A percentile compares a stretch with the other conserved stretches of the same genome.
These are phyloP conservation scores for Ptilorrhoa leucosticta DNA, from an alignment of 2,113 vertebrate genomes.

Conservation along the genomic window DNA sequence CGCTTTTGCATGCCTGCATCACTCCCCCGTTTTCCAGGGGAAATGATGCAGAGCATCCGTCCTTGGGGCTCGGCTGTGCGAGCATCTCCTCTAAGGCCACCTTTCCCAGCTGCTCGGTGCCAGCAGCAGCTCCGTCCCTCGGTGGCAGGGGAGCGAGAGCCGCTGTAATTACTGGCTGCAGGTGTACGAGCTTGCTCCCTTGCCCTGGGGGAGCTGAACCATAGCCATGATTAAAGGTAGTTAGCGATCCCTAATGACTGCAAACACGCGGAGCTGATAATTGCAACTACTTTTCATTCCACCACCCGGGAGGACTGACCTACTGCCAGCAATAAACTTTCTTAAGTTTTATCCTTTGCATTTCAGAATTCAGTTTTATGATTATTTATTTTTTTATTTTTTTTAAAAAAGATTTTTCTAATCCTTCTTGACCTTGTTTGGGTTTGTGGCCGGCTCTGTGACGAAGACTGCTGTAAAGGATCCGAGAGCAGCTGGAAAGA, in stretches of 20 bases:
- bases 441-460: neutral
- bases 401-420: neutral
- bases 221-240: constrained; percentile 39
- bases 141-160: neutral
- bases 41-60: rapidly evolving
- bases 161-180: constrained; percentile 53
- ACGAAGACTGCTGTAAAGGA: neutral
- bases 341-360: neutral
- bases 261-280: constrained; percentile 46
- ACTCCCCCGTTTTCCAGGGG: neutral
- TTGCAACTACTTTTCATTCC: constrained; percentile 53
- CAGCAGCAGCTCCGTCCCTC: neutral
- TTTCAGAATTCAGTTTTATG: neutral
- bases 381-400: neutral
- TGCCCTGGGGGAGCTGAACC: constrained; percentile 13
- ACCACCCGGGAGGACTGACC: constrained; percentile 25
- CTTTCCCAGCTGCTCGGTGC: neutral
- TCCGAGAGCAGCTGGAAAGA: neutral
- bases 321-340: constrained; percentile 44
- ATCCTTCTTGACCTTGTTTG: neutral
- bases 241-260: constrained; percentile 51
- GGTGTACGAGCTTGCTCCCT: constrained; percentile 25
- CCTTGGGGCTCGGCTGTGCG: neutral
- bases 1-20: neutral
- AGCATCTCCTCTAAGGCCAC: neutral